phyloP scores from a whole-genome alignment of 2,797 vertebrate species.

The Rhinogobio ventralis region DNA sequence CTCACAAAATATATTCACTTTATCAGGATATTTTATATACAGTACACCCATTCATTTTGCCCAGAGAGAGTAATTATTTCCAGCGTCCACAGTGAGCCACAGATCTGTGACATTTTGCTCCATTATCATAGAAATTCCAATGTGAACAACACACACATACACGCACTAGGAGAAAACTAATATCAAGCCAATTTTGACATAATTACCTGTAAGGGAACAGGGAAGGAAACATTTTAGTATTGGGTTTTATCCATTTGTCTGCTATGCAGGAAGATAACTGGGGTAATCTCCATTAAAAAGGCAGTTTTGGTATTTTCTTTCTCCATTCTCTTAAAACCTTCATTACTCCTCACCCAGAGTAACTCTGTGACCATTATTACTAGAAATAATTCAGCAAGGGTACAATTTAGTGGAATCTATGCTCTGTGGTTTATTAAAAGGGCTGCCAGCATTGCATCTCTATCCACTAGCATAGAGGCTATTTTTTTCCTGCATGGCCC shows the following conservation, averaged over 20 bases:
- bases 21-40: conserved; percentile 44
- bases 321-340: conserved; percentile 65
- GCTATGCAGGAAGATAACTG: conserved; percentile 72
- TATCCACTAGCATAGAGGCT: background rate
- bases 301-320: conserved; percentile 41
- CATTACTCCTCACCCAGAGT: conserved; percentile 66
- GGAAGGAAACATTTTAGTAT: conserved; percentile 75
- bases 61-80: conserved; percentile 72
- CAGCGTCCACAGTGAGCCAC: conserved; percentile 63
- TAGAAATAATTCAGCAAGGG: conserved; percentile 66
- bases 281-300: conserved; percentile 71
- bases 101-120: conserved; percentile 67
- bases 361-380: conserved; percentile 65
- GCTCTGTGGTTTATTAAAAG: conserved; percentile 65
- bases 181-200: conserved; percentile 78
- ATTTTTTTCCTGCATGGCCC: background rate
- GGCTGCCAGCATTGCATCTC: conserved; percentile 3
- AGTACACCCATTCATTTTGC: conserved; percentile 65
- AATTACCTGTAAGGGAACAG: conserved; percentile 75
- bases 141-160: conserved; percentile 50
- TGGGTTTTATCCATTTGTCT: conserved; percentile 74
- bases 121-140: conserved; percentile 70
- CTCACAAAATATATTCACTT: conserved; percentile 63
- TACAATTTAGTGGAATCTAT: conserved; percentile 58
- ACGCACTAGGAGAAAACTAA: conserved; percentile 72